These are phyloP conservation scores for Callaeas wilsoni DNA, from an alignment of 2,113 vertebrate species.

Conservation along the genomic window DNA sequence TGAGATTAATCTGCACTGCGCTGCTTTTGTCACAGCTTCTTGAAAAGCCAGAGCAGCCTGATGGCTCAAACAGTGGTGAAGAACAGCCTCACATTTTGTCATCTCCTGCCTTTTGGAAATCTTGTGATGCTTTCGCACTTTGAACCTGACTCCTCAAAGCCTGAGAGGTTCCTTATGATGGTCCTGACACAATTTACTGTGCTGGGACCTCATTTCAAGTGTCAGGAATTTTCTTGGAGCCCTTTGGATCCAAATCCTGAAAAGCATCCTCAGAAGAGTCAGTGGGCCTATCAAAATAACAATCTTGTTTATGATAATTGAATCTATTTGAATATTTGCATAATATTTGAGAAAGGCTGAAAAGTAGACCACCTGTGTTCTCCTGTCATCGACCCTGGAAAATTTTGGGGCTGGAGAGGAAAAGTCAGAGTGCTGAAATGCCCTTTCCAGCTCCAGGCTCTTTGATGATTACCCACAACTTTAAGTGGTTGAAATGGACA, in stretches of 20 bases:
- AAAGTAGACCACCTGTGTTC: not conserved
- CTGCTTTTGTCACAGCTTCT: not conserved
- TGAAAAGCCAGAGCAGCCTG: not conserved
- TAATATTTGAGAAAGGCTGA: not conserved
- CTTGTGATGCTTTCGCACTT: not conserved
- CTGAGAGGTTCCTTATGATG: not conserved
- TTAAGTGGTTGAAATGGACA: not conserved
- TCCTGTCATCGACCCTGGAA: not conserved
- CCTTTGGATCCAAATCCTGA: not conserved
- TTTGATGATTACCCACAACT: not conserved
- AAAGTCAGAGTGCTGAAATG: not conserved
- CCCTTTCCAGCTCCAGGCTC: not conserved
- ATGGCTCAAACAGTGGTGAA: not conserved
- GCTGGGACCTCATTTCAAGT: not conserved
- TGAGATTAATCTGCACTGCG: not conserved
- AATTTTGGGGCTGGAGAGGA: not conserved
- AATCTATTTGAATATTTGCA: not conserved
- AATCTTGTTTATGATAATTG: not conserved
- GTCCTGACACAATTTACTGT: not conserved
- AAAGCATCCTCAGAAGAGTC: not conserved
- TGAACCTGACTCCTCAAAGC: not conserved
- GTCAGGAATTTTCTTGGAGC: not conserved
- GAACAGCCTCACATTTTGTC: not conserved
- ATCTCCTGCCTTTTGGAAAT: not conserved
- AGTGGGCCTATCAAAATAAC: not conserved